phyloP scores from a whole-genome alignment of 2,888 invertebrate species.

The Thera obeliscata region DNA sequence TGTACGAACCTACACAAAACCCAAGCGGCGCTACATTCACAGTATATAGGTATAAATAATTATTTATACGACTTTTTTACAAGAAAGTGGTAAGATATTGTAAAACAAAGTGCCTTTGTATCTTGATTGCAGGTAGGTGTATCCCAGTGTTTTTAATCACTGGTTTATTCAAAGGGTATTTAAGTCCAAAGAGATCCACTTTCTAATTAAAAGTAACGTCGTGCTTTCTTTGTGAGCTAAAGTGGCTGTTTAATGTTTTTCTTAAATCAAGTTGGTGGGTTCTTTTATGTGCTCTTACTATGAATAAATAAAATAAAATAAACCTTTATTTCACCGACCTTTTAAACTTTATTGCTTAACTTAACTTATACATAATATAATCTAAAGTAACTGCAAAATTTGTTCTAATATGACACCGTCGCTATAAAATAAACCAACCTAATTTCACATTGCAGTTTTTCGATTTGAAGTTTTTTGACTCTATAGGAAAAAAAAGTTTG shows the following conservation, averaged over 20 bases:
- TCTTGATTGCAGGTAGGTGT: constrained; percentile 11
- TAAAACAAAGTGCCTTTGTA: neutral
- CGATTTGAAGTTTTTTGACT: too few species aligned
- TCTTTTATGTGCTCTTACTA: neutral
- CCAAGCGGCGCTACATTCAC: too few species aligned
- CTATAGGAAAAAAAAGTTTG: too few species aligned
- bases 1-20: too few species aligned
- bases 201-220: constrained; percentile 22
- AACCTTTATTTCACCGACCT: neutral
- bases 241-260: constrained; percentile 10
- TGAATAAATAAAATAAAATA: neutral
- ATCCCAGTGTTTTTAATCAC: constrained; percentile 20
- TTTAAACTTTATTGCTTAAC: too few species aligned
- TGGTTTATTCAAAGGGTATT: constrained; percentile 17
- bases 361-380: too few species aligned
- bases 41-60: too few species aligned
- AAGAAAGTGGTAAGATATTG: neutral
- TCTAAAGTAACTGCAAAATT: too few species aligned
- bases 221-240: constrained; percentile 18
- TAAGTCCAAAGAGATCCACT: constrained; percentile 21
- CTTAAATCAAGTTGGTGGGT: neutral
- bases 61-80: too few species aligned
- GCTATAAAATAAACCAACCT: too few species aligned
- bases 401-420: too few species aligned
- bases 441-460: too few species aligned